Evolutionary conservation across 1,140 invertebrate genomes (phyloP), one percentile per base, ranked within the genome.

Genomic region (Drosophila obscura): DNA sequence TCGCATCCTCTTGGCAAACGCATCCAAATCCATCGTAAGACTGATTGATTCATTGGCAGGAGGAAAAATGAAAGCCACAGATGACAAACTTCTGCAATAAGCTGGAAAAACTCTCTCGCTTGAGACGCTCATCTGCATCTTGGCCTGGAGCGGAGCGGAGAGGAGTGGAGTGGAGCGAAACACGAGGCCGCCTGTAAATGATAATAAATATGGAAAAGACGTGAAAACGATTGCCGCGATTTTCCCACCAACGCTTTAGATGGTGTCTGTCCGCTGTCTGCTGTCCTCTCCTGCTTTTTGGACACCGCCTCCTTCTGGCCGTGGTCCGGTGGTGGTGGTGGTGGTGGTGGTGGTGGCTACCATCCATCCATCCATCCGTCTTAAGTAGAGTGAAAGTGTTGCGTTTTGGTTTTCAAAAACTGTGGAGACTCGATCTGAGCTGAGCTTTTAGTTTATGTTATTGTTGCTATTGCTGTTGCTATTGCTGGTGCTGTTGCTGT

Each of bases 361-460:
- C 26, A 28, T 5, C 26, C 26, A 28, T 28, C 26, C 35, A 39
- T 80, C 68, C 75, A 81, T 88, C 67, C 75, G 78, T 88, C 80
- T 80, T 88, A 88, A 90, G 66, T 90, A 90, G 87, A 90, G 85
- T 90, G 85, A 90, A 90, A 90, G 85, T 90, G 85, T 90, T 90
- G 81, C 87, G 81, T 90, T 83, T 88, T 80, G 76, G 68, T 79
- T 79, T 80, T 68, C 35, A 39, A 39, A 74, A 80, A 82, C 72
- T 83, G 79, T 83, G 73, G 68, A 19, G 45, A 52, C 22, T 24
- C 22, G 67, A 56, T 2, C 64, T 48, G 60, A 53, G 39, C 28
- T 77, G 64, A 61, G 67, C 83, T 79, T 79, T 72, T 79, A 52
- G 68, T 73, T 64, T 80, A 77, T 80, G 73, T 80, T 79, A 60